phyloP scores from a whole-genome alignment of 2,797 vertebrate genomes.

The Enteromius thamalakanensis region DNA sequence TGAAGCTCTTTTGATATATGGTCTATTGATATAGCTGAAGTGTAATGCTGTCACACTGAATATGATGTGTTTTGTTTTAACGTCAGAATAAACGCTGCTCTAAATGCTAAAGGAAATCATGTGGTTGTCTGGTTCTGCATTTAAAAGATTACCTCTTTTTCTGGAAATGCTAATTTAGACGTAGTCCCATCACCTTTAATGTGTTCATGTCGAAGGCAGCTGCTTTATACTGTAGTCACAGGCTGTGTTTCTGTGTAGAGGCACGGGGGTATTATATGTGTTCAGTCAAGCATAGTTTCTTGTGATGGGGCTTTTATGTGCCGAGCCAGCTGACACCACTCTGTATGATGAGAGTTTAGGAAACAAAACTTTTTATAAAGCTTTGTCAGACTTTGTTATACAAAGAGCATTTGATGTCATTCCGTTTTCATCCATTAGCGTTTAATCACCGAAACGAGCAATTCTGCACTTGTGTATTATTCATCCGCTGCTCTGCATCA shows the following conservation, averaged over 20 bases:
- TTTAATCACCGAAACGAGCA: constrained; percentile 21
- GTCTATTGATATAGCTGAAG: background rate
- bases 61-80: background rate
- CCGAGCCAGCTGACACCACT: background rate
- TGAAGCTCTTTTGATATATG: too few species aligned
- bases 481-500: constrained; percentile 4
- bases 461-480: constrained; percentile 34
- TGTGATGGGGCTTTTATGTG: background rate
- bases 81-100: background rate
- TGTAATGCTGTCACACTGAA: background rate
- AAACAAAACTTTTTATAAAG: constrained; percentile 10
- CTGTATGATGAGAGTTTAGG: background rate
- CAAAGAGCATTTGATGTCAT: background rate
- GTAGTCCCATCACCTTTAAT: background rate
- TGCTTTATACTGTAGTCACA: background rate
- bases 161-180: background rate
- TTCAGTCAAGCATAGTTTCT: background rate
- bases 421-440: background rate
- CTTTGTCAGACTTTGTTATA: background rate
- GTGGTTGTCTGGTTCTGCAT: background rate
- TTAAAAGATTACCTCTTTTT: background rate
- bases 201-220: background rate
- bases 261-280: background rate
- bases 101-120: background rate
- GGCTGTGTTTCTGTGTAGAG: constrained; percentile 8